Base-by-base conservation (phyloP, 2,797 vertebrate genomes). In the Argya squamiceps region DNA sequence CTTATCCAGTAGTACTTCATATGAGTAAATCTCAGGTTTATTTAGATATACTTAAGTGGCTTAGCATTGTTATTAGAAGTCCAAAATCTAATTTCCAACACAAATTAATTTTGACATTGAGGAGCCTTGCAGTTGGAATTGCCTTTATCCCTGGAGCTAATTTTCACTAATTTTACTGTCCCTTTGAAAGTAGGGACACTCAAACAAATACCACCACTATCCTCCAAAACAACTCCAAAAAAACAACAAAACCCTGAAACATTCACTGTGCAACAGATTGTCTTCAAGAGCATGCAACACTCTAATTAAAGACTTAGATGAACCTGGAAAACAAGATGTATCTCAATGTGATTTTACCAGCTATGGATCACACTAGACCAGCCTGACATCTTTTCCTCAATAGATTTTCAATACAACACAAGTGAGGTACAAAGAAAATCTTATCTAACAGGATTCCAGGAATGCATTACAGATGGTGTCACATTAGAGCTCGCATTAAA, bases 351-450 rank as follows among this genome's bases (percentile, higher is more conserved):
- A 29, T 93, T 91, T 86, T 74, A 6, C 37, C 41, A 70, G 50
- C 53, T 81, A 41, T 27, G 44, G 69, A 86, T 75, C 64, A 77
- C 19, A 12, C 15, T 15, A 34, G 64, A 13, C 34, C 75, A 81
- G 75, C 65, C 46, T 53, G 49, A 75, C 65, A 86, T 53, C 53
- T 88, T 75, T 80, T 71, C 53, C 71, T 80, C 76, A 60, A 78
- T 39, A 85, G 94, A 90, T 95, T 88, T 92, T 88, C 90, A 92
- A 94, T 93, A 88, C 21, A 64, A 71, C 36, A 5, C 50, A 80
- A 91, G 62, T 34, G 29, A 93, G 41, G 41, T 60, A 88, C 65
- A 88, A 80, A 88, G 69, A 70, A 88, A 85, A 77, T 53, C 52
- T 90, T 85, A 74, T 58, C 83, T 81, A 84, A 88, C 41, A 53